Conservation (phyloP, 2,888 invertebrate genomes). For the Dioctria rufipes region DNA sequence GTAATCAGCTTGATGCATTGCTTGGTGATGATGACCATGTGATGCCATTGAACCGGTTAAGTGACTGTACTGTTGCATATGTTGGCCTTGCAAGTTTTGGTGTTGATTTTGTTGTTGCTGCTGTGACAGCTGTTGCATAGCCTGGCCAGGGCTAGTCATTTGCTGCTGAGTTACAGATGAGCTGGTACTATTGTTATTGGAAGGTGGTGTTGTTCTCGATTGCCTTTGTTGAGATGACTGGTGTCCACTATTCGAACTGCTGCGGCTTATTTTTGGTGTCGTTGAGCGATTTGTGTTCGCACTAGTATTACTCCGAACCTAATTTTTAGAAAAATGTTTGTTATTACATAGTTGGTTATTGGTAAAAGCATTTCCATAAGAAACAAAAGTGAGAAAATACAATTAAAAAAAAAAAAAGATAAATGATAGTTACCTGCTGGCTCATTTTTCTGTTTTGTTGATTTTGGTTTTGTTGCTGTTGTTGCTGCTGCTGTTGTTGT, state of each 20-base stretch:
- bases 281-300: constrained; percentile 65
- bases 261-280: constrained; percentile 69
- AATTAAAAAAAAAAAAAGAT: too few relatives aligned
- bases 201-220: constrained; percentile 71
- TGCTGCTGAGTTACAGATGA: constrained; percentile 62
- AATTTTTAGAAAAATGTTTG: background rate
- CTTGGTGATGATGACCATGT: constrained; percentile 69
- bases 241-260: constrained; percentile 57
- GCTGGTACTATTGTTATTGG: constrained; percentile 57
- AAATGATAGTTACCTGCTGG: constrained; percentile 64
- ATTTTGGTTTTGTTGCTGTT: constrained; percentile 62
- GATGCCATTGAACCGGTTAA: constrained; percentile 61
- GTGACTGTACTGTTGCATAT: constrained; percentile 68
- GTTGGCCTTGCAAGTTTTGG: constrained; percentile 64
- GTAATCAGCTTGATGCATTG: constrained; percentile 72
- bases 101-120: constrained; percentile 65
- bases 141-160: constrained; percentile 65
- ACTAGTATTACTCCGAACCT: constrained; percentile 57
- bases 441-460: constrained; percentile 66
- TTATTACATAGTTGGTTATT: background rate
- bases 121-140: constrained; percentile 62
- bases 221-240: constrained; percentile 64
- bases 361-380: too few relatives aligned
- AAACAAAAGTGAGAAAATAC: too few relatives aligned
- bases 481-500: constrained; percentile 29